phyloP scores from a whole-genome alignment of 2,888 invertebrate genomes.

The Acrocyrtus sp. region DNA sequence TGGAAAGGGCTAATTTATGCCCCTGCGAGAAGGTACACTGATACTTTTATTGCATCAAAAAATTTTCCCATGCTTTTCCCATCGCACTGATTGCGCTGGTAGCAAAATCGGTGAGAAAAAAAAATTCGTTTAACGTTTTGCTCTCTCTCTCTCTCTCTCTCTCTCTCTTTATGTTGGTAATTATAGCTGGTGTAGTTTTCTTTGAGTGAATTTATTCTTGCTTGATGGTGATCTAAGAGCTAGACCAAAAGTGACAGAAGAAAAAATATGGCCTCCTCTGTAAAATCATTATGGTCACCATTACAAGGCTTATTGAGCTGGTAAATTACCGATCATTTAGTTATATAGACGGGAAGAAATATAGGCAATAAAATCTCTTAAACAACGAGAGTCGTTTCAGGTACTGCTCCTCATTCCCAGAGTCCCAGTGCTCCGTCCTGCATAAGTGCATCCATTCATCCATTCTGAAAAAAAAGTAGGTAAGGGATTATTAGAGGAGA shows the following conservation, averaged over 20 bases:
- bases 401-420: not conserved
- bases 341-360: conserved; percentile 36
- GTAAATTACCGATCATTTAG: conserved; percentile 56
- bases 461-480: not conserved
- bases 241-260: conserved; percentile 44
- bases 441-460: not conserved
- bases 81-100: not conserved
- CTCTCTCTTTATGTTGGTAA: no score
- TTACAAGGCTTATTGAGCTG: conserved; percentile 55
- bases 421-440: not conserved
- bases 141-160: no score
- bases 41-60: conserved; percentile 43
- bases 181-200: no score
- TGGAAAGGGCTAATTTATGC: no score
- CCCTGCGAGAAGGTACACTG: no score
- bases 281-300: conserved; percentile 62
- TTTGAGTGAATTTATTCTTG: conserved; percentile 7
- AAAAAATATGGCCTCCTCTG: conserved; percentile 53
- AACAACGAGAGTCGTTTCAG: conserved; percentile 5
- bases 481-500: not conserved
- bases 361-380: conserved; percentile 35
- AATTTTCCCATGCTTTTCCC: conserved; percentile 38
- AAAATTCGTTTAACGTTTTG: not conserved
- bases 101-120: not conserved
- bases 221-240: not conserved